phyloP scores from a whole-genome alignment of 2,888 invertebrate genomes.

The Dynastes maya region DNA sequence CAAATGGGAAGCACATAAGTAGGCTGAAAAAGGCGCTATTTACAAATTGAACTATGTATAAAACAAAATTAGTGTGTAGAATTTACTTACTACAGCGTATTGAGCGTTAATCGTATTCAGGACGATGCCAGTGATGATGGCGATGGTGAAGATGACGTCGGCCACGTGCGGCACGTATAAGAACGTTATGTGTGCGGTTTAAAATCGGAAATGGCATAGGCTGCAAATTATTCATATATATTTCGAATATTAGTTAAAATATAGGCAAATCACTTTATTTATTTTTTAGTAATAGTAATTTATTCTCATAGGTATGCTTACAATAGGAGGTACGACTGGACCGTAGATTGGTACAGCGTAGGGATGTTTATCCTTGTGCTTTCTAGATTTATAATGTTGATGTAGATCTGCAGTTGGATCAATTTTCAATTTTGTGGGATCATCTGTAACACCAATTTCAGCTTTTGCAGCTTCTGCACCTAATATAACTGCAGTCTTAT shows the following conservation, averaged over 20 bases:
- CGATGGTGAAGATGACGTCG: conserved; percentile 20
- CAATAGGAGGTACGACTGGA: background rate
- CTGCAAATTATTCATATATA: background rate
- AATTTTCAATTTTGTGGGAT: conserved; percentile 63
- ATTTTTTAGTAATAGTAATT: too few relatives aligned
- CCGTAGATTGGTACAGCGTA: background rate
- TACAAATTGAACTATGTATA: background rate
- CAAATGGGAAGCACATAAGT: background rate
- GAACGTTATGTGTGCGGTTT: background rate
- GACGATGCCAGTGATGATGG: background rate
- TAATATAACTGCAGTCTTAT: conserved; percentile 67
- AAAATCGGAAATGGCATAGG: background rate
- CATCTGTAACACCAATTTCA: conserved; percentile 64
- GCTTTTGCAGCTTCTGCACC: conserved; percentile 67
- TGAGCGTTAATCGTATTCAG: background rate
- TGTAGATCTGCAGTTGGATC: conserved; percentile 61
- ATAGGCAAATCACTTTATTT: too few relatives aligned
- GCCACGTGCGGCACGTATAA: background rate
- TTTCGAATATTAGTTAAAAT: too few relatives aligned
- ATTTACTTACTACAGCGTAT: background rate
- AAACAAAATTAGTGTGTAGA: background rate
- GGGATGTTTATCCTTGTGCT: conserved; percentile 3
- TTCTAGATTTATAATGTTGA: conserved; percentile 42
- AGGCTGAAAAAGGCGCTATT: background rate
- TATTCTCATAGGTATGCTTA: background rate